Conservation (phyloP, 2,888 invertebrate species). For the Xylota sylvarum region DNA sequence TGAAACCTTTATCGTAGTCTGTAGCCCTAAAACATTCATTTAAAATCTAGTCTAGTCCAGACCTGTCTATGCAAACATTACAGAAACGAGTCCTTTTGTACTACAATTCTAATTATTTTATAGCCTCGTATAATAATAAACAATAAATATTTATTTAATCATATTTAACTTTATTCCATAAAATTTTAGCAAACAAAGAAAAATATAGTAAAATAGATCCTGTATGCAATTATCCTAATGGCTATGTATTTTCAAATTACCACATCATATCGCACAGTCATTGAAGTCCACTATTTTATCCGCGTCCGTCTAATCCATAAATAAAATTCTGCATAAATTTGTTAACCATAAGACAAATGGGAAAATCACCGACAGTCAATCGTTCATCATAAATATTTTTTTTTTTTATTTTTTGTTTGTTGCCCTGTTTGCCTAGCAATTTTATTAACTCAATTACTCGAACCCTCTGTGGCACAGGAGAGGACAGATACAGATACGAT, state of each 20-base stretch:
- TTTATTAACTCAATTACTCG: slow-evolving; percentile 71
- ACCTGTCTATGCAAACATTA: no score
- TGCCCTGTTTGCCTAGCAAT: slow-evolving; percentile 40
- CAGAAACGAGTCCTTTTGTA: background rate
- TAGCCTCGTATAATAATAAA: background rate
- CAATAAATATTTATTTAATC: background rate
- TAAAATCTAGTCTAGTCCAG: no score
- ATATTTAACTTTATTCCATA: background rate
- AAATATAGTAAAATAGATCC: no score
- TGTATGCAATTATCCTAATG: background rate
- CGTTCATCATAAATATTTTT: slow-evolving; percentile 12
- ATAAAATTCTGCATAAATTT: slow-evolving; percentile 60
- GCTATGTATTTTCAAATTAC: background rate
- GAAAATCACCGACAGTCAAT: slow-evolving; percentile 63
- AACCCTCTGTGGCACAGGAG: slow-evolving; percentile 14
- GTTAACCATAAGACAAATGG: slow-evolving; percentile 53
- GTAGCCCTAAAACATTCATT: no score
- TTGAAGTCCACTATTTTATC: background rate
- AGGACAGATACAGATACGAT: no score
- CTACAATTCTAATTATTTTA: background rate
- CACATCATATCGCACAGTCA: background rate
- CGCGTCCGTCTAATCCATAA: slow-evolving; percentile 42
- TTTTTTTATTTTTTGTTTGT: slow-evolving; percentile 24
- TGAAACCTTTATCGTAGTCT: no score
- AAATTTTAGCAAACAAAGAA: background rate